A percentile compares a stretch with the other conserved stretches of the same genome.
Conservation (phyloP, 2,888 invertebrate species). For the Cantharis flavilabris region DNA sequence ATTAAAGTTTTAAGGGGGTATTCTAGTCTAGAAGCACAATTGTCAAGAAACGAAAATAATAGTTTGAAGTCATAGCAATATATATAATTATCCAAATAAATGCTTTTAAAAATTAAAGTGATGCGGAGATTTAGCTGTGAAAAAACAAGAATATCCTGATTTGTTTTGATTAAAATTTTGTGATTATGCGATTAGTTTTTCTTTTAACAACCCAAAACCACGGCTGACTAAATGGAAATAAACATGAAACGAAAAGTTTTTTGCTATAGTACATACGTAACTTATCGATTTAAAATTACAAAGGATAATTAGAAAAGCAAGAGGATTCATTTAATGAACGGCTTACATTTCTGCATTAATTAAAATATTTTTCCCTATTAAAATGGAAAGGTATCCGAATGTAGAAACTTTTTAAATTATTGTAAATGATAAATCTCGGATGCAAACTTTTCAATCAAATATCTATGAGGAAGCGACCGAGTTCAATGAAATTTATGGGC, state of each 20-base stretch:
- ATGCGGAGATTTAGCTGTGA: no score
- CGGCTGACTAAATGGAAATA: not conserved
- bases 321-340: not conserved
- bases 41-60: no score
- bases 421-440: not conserved
- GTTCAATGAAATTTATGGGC: constrained; percentile 35
- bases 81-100: no score
- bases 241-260: not conserved
- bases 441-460: constrained; percentile 32
- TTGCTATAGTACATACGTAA: not conserved
- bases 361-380: not conserved
- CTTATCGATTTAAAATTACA: not conserved
- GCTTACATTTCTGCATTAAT: not conserved
- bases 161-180: not conserved
- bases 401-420: not conserved
- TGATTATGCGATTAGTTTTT: not conserved
- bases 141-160: no score
- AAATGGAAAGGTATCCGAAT: not conserved
- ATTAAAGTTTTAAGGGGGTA: no score
- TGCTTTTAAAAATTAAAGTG: no score
- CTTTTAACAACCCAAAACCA: not conserved
- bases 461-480: constrained; percentile 8
- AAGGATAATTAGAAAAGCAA: not conserved
- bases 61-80: no score
- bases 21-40: no score